phyloP scores from a whole-genome alignment of 2,797 vertebrate genomes.

The Xiphophorus birchmanni region DNA sequence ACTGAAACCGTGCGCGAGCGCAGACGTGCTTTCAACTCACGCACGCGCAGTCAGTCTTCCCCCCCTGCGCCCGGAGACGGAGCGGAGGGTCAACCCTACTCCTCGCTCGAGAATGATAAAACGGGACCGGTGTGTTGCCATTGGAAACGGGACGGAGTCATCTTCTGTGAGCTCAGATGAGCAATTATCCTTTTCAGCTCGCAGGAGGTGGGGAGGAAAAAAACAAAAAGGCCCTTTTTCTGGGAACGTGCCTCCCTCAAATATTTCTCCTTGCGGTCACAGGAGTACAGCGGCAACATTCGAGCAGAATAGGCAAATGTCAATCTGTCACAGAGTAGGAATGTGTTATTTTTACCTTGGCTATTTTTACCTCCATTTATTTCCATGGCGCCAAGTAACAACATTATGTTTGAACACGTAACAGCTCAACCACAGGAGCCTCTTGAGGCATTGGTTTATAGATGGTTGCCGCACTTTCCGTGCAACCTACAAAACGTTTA shows the following conservation, averaged over 20 bases:
- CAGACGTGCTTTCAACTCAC: background rate
- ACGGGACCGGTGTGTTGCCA: conserved; percentile 70
- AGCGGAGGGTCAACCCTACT: conserved; percentile 71
- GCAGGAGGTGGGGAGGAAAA: conserved; percentile 9
- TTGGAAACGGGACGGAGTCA: conserved; percentile 70
- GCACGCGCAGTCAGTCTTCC: conserved; percentile 32
- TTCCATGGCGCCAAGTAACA: conserved; percentile 65
- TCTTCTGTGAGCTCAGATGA: conserved; percentile 77
- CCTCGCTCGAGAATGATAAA: conserved; percentile 68
- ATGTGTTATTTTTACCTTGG: conserved; percentile 71
- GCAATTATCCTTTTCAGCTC: conserved; percentile 77
- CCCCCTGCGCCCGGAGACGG: conserved; percentile 34
- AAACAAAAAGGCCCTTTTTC: conserved; percentile 52
- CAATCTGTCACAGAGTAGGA: conserved; percentile 70
- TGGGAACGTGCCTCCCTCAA: conserved; percentile 71
- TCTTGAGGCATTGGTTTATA: conserved; percentile 40
- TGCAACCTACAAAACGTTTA: conserved; percentile 11
- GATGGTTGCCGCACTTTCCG: conserved; percentile 38
- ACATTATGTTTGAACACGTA: conserved; percentile 65
- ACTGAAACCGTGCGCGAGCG: conserved; percentile 2
- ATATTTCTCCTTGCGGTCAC: conserved; percentile 64
- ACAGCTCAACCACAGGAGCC: conserved; percentile 45
- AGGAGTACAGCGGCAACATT: conserved; percentile 69
- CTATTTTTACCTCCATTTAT: conserved; percentile 76
- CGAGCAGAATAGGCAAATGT: conserved; percentile 65